A percentile compares a stretch with the other conserved stretches of the same genome.
These are phyloP conservation scores for Autographa gamma DNA, from an alignment of 2,888 invertebrate species.

Conservation along the genomic window DNA sequence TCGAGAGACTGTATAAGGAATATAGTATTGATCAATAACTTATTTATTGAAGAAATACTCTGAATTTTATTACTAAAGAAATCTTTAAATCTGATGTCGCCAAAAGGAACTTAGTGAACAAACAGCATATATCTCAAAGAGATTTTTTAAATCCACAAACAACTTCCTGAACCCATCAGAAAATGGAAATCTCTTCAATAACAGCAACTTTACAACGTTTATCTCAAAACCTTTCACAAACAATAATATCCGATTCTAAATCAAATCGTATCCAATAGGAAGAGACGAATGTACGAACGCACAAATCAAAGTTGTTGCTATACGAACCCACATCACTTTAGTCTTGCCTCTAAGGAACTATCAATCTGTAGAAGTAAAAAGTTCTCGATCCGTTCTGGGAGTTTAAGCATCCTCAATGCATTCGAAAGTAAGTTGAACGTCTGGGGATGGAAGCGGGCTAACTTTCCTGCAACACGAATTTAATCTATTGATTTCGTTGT, in stretches of 20 bases:
- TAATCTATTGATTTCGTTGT: conserved; percentile 3
- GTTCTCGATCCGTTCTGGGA: conserved; percentile 27
- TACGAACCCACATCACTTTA: background rate
- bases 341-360: conserved; percentile 24
- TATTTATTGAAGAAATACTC: too few species aligned
- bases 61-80: too few species aligned
- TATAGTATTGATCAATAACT: too few species aligned
- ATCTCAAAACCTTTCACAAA: background rate
- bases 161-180: too few species aligned
- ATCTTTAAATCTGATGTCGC: too few species aligned
- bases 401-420: conserved; percentile 23
- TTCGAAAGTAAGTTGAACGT: conserved; percentile 31
- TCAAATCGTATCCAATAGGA: background rate
- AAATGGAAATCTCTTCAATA: background rate
- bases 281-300: background rate
- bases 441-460: background rate
- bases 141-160: too few species aligned
- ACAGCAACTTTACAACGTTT: background rate
- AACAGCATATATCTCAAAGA: too few species aligned
- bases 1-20: too few species aligned
- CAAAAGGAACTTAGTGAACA: too few species aligned
- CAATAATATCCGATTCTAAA: background rate
- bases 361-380: conserved; percentile 21
- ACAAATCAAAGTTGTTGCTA: background rate
- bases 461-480: conserved; percentile 6